Conservation (phyloP, 1,140 invertebrate species). For the Drosophila carrolli region DNA sequence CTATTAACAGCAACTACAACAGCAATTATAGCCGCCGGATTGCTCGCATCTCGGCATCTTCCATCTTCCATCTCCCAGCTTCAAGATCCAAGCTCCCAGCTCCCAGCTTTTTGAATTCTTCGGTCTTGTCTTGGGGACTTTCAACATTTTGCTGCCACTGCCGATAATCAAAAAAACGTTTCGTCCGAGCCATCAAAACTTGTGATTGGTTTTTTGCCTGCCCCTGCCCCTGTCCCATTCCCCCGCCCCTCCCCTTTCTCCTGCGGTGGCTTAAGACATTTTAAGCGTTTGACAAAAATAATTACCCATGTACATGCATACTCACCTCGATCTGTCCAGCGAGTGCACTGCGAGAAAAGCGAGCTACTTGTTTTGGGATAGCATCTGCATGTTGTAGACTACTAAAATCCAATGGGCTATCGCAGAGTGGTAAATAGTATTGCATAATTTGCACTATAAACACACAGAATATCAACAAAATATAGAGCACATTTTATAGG, state of each 20-base stretch:
- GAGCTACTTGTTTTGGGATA: no score
- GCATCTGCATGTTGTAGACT: no score
- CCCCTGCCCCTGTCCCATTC: background rate
- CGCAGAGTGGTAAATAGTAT: no score
- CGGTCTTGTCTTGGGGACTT: constrained; percentile 24
- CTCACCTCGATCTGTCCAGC: constrained; percentile 22
- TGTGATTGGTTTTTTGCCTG: constrained; percentile 52
- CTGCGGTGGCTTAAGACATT: constrained; percentile 46
- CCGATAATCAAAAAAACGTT: constrained; percentile 58
- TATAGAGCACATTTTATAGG: no score
- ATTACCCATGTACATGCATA: constrained; percentile 67
- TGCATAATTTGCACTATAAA: no score
- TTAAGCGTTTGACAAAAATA: constrained; percentile 78
- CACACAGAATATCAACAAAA: no score
- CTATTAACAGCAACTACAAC: constrained; percentile 50
- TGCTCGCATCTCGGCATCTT: constrained; percentile 32
- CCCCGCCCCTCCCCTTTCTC: background rate
- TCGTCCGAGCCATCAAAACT: constrained; percentile 51
- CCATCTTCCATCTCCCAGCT: background rate
- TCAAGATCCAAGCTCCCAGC: background rate
- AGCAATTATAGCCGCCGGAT: constrained; percentile 34
- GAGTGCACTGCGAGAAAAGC: constrained; percentile 19
- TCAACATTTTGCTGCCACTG: constrained; percentile 40
- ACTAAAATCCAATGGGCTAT: no score
- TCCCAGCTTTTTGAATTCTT: constrained; percentile 35